A percentile compares a stretch with the other conserved stretches of the same genome.
These are phyloP conservation scores for Agrypnus murinus DNA, from an alignment of 2,888 invertebrate genomes.

Conservation along the genomic window DNA sequence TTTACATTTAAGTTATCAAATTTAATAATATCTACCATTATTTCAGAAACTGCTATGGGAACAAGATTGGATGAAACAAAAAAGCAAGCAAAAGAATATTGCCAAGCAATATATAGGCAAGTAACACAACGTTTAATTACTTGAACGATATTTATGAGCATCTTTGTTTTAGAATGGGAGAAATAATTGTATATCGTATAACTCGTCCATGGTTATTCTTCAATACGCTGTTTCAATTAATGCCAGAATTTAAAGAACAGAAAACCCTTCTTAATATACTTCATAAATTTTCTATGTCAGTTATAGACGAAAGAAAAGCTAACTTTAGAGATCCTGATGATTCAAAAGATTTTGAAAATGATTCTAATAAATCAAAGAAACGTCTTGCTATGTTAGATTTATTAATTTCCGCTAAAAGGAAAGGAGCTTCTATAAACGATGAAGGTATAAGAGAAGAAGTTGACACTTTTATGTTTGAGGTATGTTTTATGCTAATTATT, in stretches of 20 bases:
- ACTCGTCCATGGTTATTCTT: slow-evolving; percentile 58
- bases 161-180: slow-evolving; percentile 65
- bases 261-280: slow-evolving; percentile 47
- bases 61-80: slow-evolving; percentile 77
- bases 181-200: slow-evolving; percentile 54
- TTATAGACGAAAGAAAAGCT: slow-evolving; percentile 56
- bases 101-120: slow-evolving; percentile 72
- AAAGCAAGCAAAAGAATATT: slow-evolving; percentile 72
- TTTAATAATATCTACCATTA: too few relatives aligned
- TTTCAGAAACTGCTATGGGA: slow-evolving; percentile 61
- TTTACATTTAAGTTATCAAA: too few relatives aligned
- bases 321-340: slow-evolving; percentile 61
- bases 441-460: too few relatives aligned
- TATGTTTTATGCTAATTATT: too few relatives aligned
- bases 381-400: too few relatives aligned
- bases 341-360: slow-evolving; percentile 73
- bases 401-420: slow-evolving; percentile 72
- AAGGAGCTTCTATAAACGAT: slow-evolving; percentile 71
- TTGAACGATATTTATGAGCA: too few relatives aligned
- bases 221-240: slow-evolving; percentile 51
- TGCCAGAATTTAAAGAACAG: slow-evolving; percentile 34
- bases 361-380: too few relatives aligned
- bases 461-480: too few relatives aligned
- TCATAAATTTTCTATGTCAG: slow-evolving; percentile 58
- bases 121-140: too few relatives aligned